A percentile compares a stretch with the other conserved stretches of the same genome.
Evolutionary conservation across 2,888 invertebrate genomes (phyloP).

Genomic region (Campopleginae sp.): DNA sequence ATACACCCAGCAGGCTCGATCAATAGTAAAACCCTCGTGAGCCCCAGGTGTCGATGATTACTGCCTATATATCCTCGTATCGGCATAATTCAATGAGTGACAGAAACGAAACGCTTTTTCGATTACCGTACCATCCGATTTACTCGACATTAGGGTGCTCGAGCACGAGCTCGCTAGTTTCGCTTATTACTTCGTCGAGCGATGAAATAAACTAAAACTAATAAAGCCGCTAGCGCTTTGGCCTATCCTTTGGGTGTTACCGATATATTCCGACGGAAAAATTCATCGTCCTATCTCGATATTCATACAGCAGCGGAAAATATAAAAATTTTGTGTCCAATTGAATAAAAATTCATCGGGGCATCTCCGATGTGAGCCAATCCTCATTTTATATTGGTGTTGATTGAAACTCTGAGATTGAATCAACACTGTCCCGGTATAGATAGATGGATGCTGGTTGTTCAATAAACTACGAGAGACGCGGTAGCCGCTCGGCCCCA

Average conservation of each 20-base stretch:
- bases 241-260: not conserved
- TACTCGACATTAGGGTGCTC: constrained; percentile 22
- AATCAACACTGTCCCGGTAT: too few relatives aligned
- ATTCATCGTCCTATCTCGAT: not conserved
- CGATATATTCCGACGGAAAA: not conserved
- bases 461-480: too few relatives aligned
- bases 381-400: not conserved
- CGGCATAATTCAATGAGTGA: constrained; percentile 49
- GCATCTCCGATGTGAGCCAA: not conserved
- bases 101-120: constrained; percentile 44
- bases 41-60: constrained; percentile 47
- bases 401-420: not conserved
- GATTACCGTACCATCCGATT: constrained; percentile 39
- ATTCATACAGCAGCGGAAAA: not conserved
- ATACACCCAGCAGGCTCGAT: constrained; percentile 49
- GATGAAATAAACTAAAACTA: constrained; percentile 19
- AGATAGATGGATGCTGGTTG: too few relatives aligned
- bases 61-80: constrained; percentile 15
- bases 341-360: not conserved
- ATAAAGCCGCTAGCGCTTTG: constrained; percentile 2
- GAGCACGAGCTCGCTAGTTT: constrained; percentile 13
- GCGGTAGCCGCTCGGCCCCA: too few relatives aligned
- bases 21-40: constrained; percentile 28
- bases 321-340: not conserved
- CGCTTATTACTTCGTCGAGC: not conserved